Evolutionary conservation across 2,797 vertebrate species (phyloP), one percentile per base, ranked within the genome.

Genomic region (Gymnoscopelus microlampas): DNA sequence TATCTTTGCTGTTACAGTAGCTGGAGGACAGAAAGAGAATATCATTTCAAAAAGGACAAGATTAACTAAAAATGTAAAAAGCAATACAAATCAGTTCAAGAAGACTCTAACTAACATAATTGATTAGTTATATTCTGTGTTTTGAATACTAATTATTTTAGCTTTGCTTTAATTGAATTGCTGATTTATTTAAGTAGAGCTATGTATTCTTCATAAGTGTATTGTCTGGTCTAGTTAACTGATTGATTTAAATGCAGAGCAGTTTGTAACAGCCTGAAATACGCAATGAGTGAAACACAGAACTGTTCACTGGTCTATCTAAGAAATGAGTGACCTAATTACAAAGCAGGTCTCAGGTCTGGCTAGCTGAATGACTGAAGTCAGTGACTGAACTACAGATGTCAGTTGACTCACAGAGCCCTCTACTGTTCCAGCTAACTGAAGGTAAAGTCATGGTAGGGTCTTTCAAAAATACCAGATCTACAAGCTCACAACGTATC

Each of bases 161-260:
- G 24, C 66, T 73, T 80, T 15, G 62, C 58, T 79, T 76, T 71
- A 74, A 0, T 10, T 80, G 72, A 84, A 72, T 47, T 66, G 72
- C 58, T 91, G 88, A 85, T 87, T 89, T 71, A 89, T 89, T 88
- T 83, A 88, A 53, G 76, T 71, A 70, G 29, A 78, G 82, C 49
- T 79, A 77, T 88, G 77, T 75, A 75, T 77, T 83, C 61, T 68
- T 19, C 55, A 73, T 83, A 79, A 59, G 85, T 85, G 86, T 82
- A 82, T 15, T 84, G 86, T 78, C 60, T 65, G 63, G 13, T 80
- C 73, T 87, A 82, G 79, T 89, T 88, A 91, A 91, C 87, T 89
- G 88, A 89, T 91, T 91, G 84, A 91, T 91, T 91, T 82, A 88
- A 87, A 91, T 91, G 84, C 88, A 83, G 84, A 81, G 76, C 82